Evolutionary conservation across 1,140 invertebrate genomes (phyloP), one percentile per base, ranked within the genome.

Genomic region (Metaphire vulgaris): DNA sequence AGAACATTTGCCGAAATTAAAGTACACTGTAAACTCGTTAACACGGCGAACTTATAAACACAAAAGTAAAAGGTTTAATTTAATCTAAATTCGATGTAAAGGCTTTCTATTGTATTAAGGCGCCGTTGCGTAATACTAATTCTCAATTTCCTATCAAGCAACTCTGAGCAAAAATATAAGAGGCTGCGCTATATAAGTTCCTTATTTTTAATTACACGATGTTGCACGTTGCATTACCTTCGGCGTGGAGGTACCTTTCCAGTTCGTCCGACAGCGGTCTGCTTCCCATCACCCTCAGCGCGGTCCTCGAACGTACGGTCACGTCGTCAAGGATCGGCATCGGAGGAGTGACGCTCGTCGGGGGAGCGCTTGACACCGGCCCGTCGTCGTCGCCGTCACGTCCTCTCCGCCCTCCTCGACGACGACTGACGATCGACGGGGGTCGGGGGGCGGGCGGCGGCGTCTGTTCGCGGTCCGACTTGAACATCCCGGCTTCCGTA

Each of bases 311-410:
- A 70, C 89, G 85, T 14, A 88, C 88, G 41, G 89, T 89, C 85
- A 90, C 89, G 81, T 90, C 90, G 69, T 88, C 89, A 29, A 90
- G 84, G 1, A 90, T 81, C 0, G 89, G 89, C 89, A 90, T 90
- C 12, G 89, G 89, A 1, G 89, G 89, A 1, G 89, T 89, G 6
- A 6, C 41, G 21, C 21, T 56, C 6, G 41, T 21, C 6, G 41
- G 41, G 41, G 21, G 6, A 56, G 6, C 6, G 41, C 41, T 56
- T n/a, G n/a, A n/a, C 6, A 21, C 6, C 41, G 41, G 41, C 6
- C 41, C 41, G 21, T 21, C 6, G 41, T 56, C 41, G 6, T 6
- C 6, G 41, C 6, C 6, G n/a, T n/a, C n/a, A n/a, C n/a, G n/a
- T n/a, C n/a, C n/a, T n/a, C n/a, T n/a, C 41, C 41, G 41, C 6